Evolutionary conservation across 92 coral and sea anemone species (phyloP), one percentile per base, ranked within the genome.

Genomic region (Isaurus tuberculatus): DNA sequence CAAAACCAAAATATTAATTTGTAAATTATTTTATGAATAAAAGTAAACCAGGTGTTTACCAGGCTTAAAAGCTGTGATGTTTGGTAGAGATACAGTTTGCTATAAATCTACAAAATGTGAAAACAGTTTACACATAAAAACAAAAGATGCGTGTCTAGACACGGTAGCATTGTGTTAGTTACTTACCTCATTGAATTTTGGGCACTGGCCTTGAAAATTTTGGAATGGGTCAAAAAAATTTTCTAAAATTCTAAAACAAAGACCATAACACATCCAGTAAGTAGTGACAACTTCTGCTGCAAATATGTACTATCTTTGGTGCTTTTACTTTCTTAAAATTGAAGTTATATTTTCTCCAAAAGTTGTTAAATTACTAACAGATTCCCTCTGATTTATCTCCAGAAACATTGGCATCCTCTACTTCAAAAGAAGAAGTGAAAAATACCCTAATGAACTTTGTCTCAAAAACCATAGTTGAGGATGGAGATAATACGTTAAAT

Each of bases 331-430:
- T 44, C 36, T 44, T 32, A 44, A 73, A 73, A 28, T 73, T 73
- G 63, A 73, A 17, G 27, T 73, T 44, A 73, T 73, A 8, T 73
- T 73, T 73, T 73, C 4, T 73, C 64, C 79, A 43, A 29, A 73
- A 73, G 79, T 2, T 73, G 79, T 73, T 44, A 63, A 73, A 73
- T 73, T 73, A 23, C 64, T 73, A 73, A 73, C 61, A 73, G 55
- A 73, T 73, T 73, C 61, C 79, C 79, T 73, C 61, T 5, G 79
- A 73, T 73, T 17, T 73, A 43, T 73, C 14, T 73, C 22, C 79
- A 73, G 79, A 73, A 43, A 73, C 79, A 73, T 1, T 73, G 63
- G 26, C 79, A 73, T 73, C 64, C 79, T 73, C 79, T 73, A 32
- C 61, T 43, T 73, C 79, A 44, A 57, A 73, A 42, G 61, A 73